These are phyloP conservation scores for Pseudomyrmex gracilis DNA, from an alignment of 1,140 invertebrate species.

Conservation along the genomic window DNA sequence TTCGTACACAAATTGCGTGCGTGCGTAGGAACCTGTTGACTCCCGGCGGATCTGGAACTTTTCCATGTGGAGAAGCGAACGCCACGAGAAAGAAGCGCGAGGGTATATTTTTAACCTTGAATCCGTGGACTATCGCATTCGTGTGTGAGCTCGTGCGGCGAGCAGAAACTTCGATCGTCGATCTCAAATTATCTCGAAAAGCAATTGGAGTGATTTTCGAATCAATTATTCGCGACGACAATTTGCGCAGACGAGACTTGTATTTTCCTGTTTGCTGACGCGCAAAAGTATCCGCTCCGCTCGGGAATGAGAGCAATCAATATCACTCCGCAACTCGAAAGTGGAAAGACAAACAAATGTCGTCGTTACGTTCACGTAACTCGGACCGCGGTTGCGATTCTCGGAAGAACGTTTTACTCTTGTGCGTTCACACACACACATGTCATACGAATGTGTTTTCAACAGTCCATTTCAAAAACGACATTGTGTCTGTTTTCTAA, in stretches of 20 bases:
- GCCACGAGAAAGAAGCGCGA: too few relatives aligned
- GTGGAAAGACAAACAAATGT: slow-evolving; percentile 27
- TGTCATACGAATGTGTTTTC: background rate
- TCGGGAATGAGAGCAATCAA: slow-evolving; percentile 24
- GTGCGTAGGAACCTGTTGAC: slow-evolving; percentile 17
- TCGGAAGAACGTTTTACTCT: background rate
- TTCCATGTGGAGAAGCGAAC: background rate
- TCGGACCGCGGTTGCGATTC: too few relatives aligned
- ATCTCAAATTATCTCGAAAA: background rate
- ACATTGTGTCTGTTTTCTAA: background rate
- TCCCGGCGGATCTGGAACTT: background rate
- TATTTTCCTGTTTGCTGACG: background rate
- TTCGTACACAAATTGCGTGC: slow-evolving; percentile 8
- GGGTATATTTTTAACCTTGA: background rate
- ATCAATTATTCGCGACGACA: background rate
- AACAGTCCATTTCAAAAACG: background rate
- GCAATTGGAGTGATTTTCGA: background rate
- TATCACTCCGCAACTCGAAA: slow-evolving; percentile 3
- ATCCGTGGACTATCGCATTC: background rate
- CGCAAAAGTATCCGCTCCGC: background rate
- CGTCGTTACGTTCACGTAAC: background rate
- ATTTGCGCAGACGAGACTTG: background rate
- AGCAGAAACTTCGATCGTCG: background rate
- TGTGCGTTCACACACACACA: too few relatives aligned
- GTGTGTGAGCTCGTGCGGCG: background rate